phyloP scores from a whole-genome alignment of 2,113 vertebrate genomes.

The Triplophysa rosa region DNA sequence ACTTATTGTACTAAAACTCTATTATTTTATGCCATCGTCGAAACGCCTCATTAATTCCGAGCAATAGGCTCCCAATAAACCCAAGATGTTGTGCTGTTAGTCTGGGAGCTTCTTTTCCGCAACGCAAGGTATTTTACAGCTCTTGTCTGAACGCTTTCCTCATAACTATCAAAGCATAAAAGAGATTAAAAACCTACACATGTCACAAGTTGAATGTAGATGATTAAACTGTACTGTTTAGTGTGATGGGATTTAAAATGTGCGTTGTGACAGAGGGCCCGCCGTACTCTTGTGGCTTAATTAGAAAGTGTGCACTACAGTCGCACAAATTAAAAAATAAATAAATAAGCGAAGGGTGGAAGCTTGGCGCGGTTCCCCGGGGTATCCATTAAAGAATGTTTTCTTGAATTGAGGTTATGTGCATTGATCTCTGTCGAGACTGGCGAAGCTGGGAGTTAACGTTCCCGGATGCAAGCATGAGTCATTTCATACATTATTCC shows the following conservation, averaged over 20 bases:
- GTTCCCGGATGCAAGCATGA: constrained; percentile 69
- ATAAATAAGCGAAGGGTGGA: constrained; percentile 61
- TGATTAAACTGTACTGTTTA: constrained; percentile 66
- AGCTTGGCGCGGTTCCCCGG: constrained; percentile 65
- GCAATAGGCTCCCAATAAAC: constrained; percentile 41
- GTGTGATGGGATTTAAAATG: constrained; percentile 67
- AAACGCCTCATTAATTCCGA: constrained; percentile 45
- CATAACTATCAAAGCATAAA: constrained; percentile 53
- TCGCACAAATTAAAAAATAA: constrained; percentile 74
- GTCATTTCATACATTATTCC: constrained; percentile 81
- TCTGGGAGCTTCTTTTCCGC: constrained; percentile 22
- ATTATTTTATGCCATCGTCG: constrained; percentile 42
- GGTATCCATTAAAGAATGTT: constrained; percentile 82
- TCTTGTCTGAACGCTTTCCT: constrained; percentile 11
- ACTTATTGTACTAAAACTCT: constrained; percentile 47
- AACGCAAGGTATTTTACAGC: constrained; percentile 8
- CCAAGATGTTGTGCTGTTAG: constrained; percentile 29
- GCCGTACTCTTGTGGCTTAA: constrained; percentile 77
- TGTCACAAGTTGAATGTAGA: constrained; percentile 61
- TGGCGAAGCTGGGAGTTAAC: constrained; percentile 72
- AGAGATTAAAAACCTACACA: constrained; percentile 47
- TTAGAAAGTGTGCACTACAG: constrained; percentile 77
- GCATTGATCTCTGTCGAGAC: constrained; percentile 82
- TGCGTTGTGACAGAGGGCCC: constrained; percentile 66
- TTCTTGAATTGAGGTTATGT: constrained; percentile 80